Evolutionary conservation across 2,113 vertebrate genomes (phyloP), one percentile per base, ranked within the genome.

Genomic region (Raja brachyura): DNA sequence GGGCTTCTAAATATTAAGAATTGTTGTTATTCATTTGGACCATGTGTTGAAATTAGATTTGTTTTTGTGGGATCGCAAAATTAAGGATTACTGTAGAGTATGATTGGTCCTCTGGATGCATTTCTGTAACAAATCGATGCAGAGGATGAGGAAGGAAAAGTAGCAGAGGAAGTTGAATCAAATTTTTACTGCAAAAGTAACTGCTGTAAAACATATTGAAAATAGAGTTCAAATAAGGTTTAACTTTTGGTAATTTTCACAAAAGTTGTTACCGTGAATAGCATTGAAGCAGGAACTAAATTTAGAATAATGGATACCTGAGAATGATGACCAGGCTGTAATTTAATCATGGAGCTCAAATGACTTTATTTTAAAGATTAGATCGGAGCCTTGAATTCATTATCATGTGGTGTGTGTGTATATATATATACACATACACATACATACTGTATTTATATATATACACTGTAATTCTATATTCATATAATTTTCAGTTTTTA

Each of bases 221-320:
- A 86, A 86, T n/a, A 61, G 56, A 31, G 11, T 11, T 86, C 25
- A 63, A 11, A 9, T 61, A 61, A 61, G 54, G 9, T 85, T 61
- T 59, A 86, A 86, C 28, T 63, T 63, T 86, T 86, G 31, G 28
- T 28, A 61, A 25, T 86, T 63, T 85, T 86, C 59, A n/a, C 28
- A 61, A 63, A 25, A 63, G 83, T 86, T 59, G 81, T 85, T 86
- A n/a, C 28, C 31, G 13, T 63, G 83, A 85, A 63, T 63, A 63
- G 56, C n/a, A 31, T 86, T 63, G 56, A 28, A 59, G 83, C 28
- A 86, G 54, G 59, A 16, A 28, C 48, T 56, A 85, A 59, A 85
- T 85, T 59, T 85, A 86, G 83, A 63, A 85, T 85, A 85, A 13
- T 85, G 54, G 39, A 81, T 81, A 81, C 14, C 78, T 83, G 48